These are phyloP conservation scores for Eilema depressum DNA, from an alignment of 2,888 invertebrate species.

Conservation along the genomic window DNA sequence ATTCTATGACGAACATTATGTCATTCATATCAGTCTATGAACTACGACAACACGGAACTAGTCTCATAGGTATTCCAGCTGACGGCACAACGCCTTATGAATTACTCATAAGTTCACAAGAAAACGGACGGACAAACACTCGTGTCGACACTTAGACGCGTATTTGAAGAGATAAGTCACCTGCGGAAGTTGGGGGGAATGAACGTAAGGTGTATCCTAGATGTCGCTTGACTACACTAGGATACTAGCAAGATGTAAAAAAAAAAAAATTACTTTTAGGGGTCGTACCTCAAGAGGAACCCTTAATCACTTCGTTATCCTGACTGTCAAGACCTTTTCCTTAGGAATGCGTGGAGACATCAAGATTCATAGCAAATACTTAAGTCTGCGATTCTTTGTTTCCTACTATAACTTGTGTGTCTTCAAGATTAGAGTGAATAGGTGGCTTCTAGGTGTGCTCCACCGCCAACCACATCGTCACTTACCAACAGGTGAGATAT, in stretches of 20 bases:
- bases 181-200: conserved; percentile 39
- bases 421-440: too few relatives aligned
- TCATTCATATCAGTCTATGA: conserved; percentile 18
- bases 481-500: too few relatives aligned
- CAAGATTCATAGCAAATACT: too few relatives aligned
- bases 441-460: too few relatives aligned
- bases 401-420: too few relatives aligned
- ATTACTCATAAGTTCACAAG: conserved; percentile 67
- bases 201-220: conserved; percentile 9
- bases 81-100: conserved; percentile 50
- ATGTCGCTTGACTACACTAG: not conserved
- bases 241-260: not conserved
- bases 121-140: conserved; percentile 64
- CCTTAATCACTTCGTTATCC: too few relatives aligned
- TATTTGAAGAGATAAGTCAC: conserved; percentile 42
- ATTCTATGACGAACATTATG: not conserved
- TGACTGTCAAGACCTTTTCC: too few relatives aligned
- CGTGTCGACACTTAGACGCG: conserved; percentile 37
- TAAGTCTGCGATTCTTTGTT: too few relatives aligned
- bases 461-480: too few relatives aligned
- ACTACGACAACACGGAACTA: conserved; percentile 23
- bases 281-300: too few relatives aligned
- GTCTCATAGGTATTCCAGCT: conserved; percentile 36
- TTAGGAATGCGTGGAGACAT: too few relatives aligned
- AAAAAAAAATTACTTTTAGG: too few relatives aligned